Base-by-base conservation (phyloP, 2,888 invertebrate genomes). In the Volucella zonaria region DNA sequence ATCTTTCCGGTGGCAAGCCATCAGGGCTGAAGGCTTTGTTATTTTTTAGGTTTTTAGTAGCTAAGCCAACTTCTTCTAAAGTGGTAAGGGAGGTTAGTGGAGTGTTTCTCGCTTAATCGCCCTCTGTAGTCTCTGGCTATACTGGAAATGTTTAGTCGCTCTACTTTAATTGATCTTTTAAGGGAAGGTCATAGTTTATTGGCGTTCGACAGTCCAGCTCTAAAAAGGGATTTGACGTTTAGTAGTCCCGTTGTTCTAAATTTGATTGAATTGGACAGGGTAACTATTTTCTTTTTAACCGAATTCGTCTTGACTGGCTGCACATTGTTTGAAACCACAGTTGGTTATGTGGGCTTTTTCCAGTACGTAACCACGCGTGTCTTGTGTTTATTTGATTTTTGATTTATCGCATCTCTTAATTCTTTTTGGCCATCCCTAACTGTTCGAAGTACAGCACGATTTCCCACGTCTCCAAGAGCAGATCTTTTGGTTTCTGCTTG, bases 401-500 rank as follows among this genome's bases (percentile, higher is more conserved):
- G n/a, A n/a, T n/a, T n/a, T n/a, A n/a, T 91, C 0, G 87, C 73
- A 78, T 90, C 89, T 62, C 89, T 90, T 2, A 89, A 70, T 47
- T 91, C 91, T 82, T 90, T 90, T 62, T 89, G 88, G 0, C 87
- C 89, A 70, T 91, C 90, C 59, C 89, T 90, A 40, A 88, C 83
- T 40, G 87, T 88, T 15, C 89, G 90, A 8, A 90, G 90, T 6
- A 90, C 78, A 14, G 92, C 93, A 79, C 92, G 92, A 88, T 93
- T 93, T 38, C 93, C 92, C 64, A 93, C 90, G 88, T 93, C 93
- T 4, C 93, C 93, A 47, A 93, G 89, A 14, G 92, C 93, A 23
- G 93, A 90, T 86, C 93, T 90, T 85, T 91, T 91, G 54, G 89
- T 87, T 54, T 89, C 89, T 2, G 31, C 87, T 86, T 86, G 87